Evolutionary conservation across 1,140 invertebrate genomes (phyloP), one percentile per base, ranked within the genome.

Genomic region (Thaumatotibia leucotreta): DNA sequence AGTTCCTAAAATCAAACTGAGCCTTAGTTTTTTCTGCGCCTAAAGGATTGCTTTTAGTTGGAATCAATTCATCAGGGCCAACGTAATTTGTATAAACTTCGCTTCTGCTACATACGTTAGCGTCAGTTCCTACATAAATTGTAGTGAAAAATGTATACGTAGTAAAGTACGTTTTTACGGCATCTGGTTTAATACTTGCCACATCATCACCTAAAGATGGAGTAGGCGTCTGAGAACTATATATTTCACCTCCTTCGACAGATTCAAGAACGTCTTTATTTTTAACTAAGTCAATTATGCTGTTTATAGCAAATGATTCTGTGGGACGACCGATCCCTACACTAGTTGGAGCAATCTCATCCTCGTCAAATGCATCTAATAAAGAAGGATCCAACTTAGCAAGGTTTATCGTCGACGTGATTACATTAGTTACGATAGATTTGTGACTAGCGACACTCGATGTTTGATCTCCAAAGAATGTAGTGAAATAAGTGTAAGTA

Each of bases 111-210:
- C 95, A 95, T 61, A 97, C 94, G 83, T 96, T 95, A 1, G 95
- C 96, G 89, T 96, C 95, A 62, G 95, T 95, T 70, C 96, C 95
- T 5, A 95, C 95, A 77, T 96, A 96, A 66, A 97, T 95, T 0
- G 97, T 97, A 33, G 97, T 97, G 75, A 96, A 97, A 80, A 97
- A 97, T 0, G 97, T 98, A 74, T 97, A 97, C 0, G 97, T 98
- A 10, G 97, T 98, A 69, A 93, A 97, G 71, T 96, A 96, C 0
- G 96, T 97, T 90, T 96, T 96, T 1, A 95, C 85, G 4, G 92
- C 91, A 79, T 91, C 91, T 31, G 91, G 85, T 69, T 91, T 91
- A 24, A 92, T 90, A 64, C 81, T 89, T 49, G 81, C 76, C 33
- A 84, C 52, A 73, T 92, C 87, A 66, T 89, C 92, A 23, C 90